These are phyloP conservation scores for Mesocentrotus franciscanus DNA, from an alignment of 53 echinoderm and acorn worm genomes.

Conservation along the genomic window DNA sequence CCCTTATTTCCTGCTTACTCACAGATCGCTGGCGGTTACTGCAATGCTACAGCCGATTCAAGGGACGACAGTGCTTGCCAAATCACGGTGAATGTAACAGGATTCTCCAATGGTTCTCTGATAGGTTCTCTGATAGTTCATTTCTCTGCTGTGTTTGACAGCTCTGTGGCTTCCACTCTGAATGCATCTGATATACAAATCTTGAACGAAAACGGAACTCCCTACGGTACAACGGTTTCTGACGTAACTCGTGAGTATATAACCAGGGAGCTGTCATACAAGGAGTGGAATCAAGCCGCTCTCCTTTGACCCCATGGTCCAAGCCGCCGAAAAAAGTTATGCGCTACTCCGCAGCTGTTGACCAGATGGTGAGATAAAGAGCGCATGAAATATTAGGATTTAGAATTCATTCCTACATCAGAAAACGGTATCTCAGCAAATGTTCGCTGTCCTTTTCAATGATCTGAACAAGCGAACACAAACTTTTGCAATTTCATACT, in stretches of 20 bases:
- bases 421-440: no score
- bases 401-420: no score
- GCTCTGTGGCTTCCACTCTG: background rate
- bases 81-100: background rate
- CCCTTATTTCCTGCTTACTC: background rate
- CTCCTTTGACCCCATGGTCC: no score
- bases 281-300: no score
- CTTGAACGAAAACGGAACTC: background rate
- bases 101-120: background rate
- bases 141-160: background rate
- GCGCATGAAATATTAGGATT: no score
- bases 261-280: no score
- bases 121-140: background rate
- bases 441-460: no score
- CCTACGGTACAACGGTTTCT: background rate
- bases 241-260: background rate
- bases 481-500: no score
- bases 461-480: no score
- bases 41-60: background rate
- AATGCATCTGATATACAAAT: background rate
- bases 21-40: background rate
- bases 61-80: background rate
- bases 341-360: no score
- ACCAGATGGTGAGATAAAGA: no score
- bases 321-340: no score